phyloP scores from a whole-genome alignment of 2,888 invertebrate genomes.

The Synergus laeviventris region DNA sequence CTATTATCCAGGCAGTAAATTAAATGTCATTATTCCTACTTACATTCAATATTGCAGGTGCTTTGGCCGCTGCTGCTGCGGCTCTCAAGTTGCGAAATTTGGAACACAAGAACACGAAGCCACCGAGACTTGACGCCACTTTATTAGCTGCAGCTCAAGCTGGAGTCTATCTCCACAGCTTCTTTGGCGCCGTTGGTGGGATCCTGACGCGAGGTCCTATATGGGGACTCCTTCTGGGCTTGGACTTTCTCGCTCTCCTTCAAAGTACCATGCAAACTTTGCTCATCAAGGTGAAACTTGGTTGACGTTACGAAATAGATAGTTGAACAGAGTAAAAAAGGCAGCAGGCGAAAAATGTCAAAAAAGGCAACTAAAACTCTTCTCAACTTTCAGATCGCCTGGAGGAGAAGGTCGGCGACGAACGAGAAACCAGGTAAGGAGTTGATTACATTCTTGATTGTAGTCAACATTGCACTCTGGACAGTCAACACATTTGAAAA shows the following conservation, averaged over 20 bases:
- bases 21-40: not conserved
- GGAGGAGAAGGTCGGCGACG: conserved; percentile 85
- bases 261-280: conserved; percentile 90
- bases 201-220: conserved; percentile 78
- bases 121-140: conserved; percentile 84
- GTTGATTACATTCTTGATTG: conserved; percentile 88
- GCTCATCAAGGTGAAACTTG: conserved; percentile 79
- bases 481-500: conserved; percentile 90
- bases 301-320: conserved; percentile 47
- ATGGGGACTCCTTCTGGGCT: conserved; percentile 82
- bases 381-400: conserved; percentile 76
- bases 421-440: conserved; percentile 89
- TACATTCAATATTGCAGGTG: conserved; percentile 55
- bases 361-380: conserved; percentile 46
- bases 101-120: conserved; percentile 65
- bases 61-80: conserved; percentile 64
- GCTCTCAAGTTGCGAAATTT: conserved; percentile 65
- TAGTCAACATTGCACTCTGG: conserved; percentile 91
- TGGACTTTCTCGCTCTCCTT: conserved; percentile 85
- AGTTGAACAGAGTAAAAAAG: conserved; percentile 49
- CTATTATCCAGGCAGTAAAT: not conserved
- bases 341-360: conserved; percentile 43
- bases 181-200: conserved; percentile 89
- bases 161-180: conserved; percentile 89
- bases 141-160: conserved; percentile 91